phyloP scores from a whole-genome alignment of 1,140 invertebrate genomes.

The Aphelenchoides avenae region DNA sequence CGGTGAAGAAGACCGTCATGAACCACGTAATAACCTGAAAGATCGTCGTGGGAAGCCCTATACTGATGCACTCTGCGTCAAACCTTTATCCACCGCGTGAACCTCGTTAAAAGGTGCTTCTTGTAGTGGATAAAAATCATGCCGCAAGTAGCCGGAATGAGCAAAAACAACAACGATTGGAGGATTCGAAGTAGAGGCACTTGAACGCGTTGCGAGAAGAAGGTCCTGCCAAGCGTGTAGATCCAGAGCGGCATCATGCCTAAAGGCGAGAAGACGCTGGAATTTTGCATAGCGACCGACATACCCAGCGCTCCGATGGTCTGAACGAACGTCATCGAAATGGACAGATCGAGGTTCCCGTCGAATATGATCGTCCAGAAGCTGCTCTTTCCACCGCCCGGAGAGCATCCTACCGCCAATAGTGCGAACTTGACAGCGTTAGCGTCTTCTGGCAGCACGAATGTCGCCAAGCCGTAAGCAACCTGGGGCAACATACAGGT shows the following conservation, averaged over 20 bases:
- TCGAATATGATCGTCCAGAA: conserved; percentile 63
- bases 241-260: conserved; percentile 86
- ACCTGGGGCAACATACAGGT: conserved; percentile 19
- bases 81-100: conserved; percentile 53
- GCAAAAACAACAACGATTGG: conserved; percentile 70
- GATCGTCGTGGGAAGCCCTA: too few relatives aligned
- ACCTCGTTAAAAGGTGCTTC: too few relatives aligned
- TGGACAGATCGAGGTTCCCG: conserved; percentile 62
- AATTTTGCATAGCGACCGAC: conserved; percentile 21
- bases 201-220: conserved; percentile 69
- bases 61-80: conserved; percentile 66
- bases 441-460: conserved; percentile 42
- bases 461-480: conserved; percentile 29
- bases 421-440: conserved; percentile 59
- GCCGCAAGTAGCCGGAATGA: conserved; percentile 76
- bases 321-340: conserved; percentile 69
- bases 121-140: conserved; percentile 64
- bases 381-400: conserved; percentile 63
- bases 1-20: conserved; percentile 76
- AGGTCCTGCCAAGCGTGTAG: conserved; percentile 73
- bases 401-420: conserved; percentile 61
- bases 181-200: conserved; percentile 77
- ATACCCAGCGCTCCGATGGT: conserved; percentile 74
- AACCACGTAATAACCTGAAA: conserved; percentile 77
- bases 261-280: conserved; percentile 61